These are phyloP conservation scores for Troides oblongomaculatus DNA, from an alignment of 2,888 invertebrate species.

Conservation along the genomic window DNA sequence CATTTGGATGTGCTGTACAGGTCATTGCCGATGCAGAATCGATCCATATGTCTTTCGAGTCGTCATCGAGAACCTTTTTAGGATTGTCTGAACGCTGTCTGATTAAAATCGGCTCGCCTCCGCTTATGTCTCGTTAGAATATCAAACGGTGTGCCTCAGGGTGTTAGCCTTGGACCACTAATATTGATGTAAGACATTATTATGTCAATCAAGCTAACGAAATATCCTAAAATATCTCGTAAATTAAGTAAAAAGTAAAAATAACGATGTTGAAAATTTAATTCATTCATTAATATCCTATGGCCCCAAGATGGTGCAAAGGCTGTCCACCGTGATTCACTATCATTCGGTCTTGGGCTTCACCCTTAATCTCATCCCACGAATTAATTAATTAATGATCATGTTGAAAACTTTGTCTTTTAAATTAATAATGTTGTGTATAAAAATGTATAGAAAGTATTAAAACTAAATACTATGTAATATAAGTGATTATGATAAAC, in stretches of 20 bases:
- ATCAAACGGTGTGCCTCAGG: slow-evolving; percentile 57
- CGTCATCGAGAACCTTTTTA: slow-evolving; percentile 65
- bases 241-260: not conserved
- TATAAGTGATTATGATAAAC: too few relatives aligned
- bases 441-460: too few relatives aligned
- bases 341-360: too few relatives aligned
- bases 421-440: too few relatives aligned
- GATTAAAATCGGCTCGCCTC: slow-evolving; percentile 55
- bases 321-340: too few relatives aligned
- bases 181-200: slow-evolving; percentile 36
- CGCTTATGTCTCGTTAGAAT: slow-evolving; percentile 40
- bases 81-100: slow-evolving; percentile 55
- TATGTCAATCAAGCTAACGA: not conserved
- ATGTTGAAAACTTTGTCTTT: too few relatives aligned
- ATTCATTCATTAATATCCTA: too few relatives aligned
- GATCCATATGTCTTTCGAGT: slow-evolving; percentile 45
- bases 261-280: too few relatives aligned
- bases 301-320: too few relatives aligned
- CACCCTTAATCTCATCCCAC: too few relatives aligned
- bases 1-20: slow-evolving; percentile 55
- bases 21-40: slow-evolving; percentile 60
- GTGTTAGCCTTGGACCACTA: slow-evolving; percentile 52
- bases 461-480: too few relatives aligned
- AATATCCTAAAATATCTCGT: not conserved
- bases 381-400: too few relatives aligned